These are phyloP conservation scores for Molothrus aeneus DNA, from an alignment of 2,797 vertebrate genomes.

Conservation along the genomic window DNA sequence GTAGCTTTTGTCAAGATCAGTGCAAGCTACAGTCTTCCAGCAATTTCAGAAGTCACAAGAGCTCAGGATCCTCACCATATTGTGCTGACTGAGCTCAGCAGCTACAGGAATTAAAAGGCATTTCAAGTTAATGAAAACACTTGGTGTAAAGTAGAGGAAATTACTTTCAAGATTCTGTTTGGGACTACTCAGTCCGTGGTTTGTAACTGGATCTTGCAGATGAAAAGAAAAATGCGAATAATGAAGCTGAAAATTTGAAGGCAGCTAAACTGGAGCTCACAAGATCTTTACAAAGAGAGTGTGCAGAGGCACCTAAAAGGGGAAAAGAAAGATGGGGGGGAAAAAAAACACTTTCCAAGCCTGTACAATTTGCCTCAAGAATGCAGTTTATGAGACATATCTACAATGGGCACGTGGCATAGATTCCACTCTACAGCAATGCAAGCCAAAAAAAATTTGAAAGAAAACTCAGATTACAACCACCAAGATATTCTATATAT, in stretches of 20 bases:
- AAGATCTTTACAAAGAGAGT: neutral
- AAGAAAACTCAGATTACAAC: neutral
- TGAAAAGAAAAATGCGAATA: neutral
- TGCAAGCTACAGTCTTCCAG: neutral
- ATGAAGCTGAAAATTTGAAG: neutral
- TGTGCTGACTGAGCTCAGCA: neutral
- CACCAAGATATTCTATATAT: neutral
- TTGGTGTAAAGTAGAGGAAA: neutral
- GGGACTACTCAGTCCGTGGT: neutral
- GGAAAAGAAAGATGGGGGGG: accelerated
- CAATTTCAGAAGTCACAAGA: neutral
- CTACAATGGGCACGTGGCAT: accelerated
- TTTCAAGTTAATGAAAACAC: neutral
- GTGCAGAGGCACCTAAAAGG: neutral
- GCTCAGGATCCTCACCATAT: neutral
- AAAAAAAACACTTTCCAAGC: accelerated
- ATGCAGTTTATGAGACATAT: neutral
- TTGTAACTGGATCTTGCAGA: neutral
- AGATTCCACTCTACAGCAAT: neutral
- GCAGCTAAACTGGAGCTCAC: neutral
- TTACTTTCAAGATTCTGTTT: neutral
- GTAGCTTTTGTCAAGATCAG: neutral
- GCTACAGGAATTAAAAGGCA: neutral
- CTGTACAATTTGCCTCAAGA: neutral
- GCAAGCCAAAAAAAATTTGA: neutral